Evolutionary conservation across 2,113 vertebrate species (phyloP).

Genomic region (Cheilinus undulatus): DNA sequence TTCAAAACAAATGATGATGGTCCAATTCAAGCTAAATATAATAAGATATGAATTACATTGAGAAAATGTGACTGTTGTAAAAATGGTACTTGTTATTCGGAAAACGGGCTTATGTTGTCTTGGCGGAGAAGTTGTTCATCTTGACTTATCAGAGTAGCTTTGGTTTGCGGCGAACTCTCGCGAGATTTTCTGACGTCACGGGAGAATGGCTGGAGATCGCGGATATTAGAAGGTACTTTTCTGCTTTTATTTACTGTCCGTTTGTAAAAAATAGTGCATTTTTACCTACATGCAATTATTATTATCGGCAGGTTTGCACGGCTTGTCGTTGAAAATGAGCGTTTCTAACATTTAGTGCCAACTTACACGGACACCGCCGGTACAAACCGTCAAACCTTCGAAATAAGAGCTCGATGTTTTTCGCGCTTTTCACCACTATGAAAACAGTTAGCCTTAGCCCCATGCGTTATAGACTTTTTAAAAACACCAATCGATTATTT

Average conservation of each 20-base stretch:
- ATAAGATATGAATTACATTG: no score
- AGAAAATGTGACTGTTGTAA: no score
- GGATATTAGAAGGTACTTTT: constrained; percentile 78
- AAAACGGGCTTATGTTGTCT: neutral
- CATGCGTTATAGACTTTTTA: fast-evolving
- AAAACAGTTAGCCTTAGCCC: constrained; percentile 28
- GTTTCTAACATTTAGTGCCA: constrained; percentile 5
- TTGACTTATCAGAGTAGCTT: constrained; percentile 1
- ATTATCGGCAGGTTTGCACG: neutral
- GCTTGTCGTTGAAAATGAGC: neutral
- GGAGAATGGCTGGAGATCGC: constrained; percentile 69
- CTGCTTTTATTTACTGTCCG: constrained; percentile 65
- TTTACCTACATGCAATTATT: fast-evolving
- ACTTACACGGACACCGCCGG: constrained; percentile 59
- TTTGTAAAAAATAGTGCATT: constrained; percentile 4
- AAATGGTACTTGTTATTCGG: no score
- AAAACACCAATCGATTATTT: fast-evolving
- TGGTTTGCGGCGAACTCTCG: constrained; percentile 33
- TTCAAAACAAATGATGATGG: no score
- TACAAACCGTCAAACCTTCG: constrained; percentile 72
- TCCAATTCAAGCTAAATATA: no score
- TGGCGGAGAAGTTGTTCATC: neutral
- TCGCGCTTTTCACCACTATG: constrained; percentile 63
- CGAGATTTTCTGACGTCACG: constrained; percentile 58
- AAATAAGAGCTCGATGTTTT: constrained; percentile 81